These are phyloP conservation scores for Salvelinus alpinus DNA, from an alignment of 2,113 vertebrate species.

Conservation along the genomic window DNA sequence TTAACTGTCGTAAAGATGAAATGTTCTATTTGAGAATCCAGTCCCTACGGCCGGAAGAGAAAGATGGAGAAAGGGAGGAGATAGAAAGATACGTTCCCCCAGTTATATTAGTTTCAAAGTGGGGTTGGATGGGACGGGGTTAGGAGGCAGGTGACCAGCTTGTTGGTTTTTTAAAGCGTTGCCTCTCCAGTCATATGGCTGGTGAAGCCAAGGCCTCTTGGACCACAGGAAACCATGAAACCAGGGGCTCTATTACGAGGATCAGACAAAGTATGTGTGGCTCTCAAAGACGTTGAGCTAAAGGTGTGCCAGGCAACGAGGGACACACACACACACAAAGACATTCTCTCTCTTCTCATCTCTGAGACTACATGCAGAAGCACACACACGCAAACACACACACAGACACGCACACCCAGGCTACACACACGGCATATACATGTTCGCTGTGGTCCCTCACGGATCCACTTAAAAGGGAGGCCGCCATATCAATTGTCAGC, in stretches of 20 bases:
- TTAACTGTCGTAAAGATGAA: neutral
- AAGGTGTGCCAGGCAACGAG: conserved; percentile 55
- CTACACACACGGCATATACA: conserved; percentile 11
- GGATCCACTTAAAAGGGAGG: conserved; percentile 62
- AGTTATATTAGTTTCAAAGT: conserved; percentile 53
- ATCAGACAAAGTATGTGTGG: conserved; percentile 52
- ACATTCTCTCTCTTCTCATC: conserved; percentile 20
- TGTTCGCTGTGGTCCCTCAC: conserved; percentile 7
- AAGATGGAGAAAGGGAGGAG: neutral
- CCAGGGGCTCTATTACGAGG: conserved; percentile 62
- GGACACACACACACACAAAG: conserved; percentile 29
- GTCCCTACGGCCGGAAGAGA: neutral
- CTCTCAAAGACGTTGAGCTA: conserved; percentile 60
- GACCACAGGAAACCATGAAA: conserved; percentile 65
- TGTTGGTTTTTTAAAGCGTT: conserved; percentile 1
- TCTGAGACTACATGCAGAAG: conserved; percentile 3
- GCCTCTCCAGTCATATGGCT: conserved; percentile 61
- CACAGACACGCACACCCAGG: conserved; percentile 3
- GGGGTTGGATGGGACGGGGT: conserved; percentile 33
- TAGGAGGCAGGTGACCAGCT: conserved; percentile 17
- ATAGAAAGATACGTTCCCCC: conserved; percentile 15
- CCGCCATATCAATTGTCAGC: conserved; percentile 62
- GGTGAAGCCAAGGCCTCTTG: conserved; percentile 46
- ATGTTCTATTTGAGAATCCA: neutral
- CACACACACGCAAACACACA: conserved; percentile 7